Conservation (phyloP, 2,113 vertebrate genomes). For the Turnix velox region DNA sequence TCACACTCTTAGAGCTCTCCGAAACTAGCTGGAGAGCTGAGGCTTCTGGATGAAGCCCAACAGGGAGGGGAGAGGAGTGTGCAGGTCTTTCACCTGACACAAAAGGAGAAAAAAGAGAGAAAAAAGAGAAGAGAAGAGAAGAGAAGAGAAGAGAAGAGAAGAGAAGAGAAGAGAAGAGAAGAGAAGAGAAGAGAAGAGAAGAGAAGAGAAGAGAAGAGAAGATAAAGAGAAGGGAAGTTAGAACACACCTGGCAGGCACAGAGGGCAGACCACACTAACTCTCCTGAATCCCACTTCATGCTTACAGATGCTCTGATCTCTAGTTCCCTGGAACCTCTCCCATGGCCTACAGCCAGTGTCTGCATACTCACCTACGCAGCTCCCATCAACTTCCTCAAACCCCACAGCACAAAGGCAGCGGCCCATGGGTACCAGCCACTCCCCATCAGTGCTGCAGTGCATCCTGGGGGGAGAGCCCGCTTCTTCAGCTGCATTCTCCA, state of each 20-base stretch:
- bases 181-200: background rate
- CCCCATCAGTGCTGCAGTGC: slow-evolving; percentile 74
- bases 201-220: background rate
- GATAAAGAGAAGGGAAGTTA: background rate
- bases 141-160: background rate
- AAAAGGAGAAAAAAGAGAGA: background rate
- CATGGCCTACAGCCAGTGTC: slow-evolving; percentile 9
- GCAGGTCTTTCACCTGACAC: slow-evolving; percentile 16
- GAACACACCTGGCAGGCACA: background rate
- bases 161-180: background rate
- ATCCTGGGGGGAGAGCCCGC: slow-evolving; percentile 61
- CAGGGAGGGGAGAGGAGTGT: slow-evolving; percentile 34
- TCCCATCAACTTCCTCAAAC: slow-evolving; percentile 64
- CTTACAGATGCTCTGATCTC: slow-evolving; percentile 22
- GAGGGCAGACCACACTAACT: background rate
- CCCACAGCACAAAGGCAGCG: slow-evolving; percentile 71
- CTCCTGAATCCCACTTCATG: background rate
- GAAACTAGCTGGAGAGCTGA: slow-evolving; percentile 32
- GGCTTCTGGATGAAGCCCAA: slow-evolving; percentile 45
- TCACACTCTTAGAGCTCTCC: slow-evolving; percentile 11
- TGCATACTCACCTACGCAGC: slow-evolving; percentile 64
- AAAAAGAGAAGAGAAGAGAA: background rate
- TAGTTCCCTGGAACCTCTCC: background rate
- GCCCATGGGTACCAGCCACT: slow-evolving; percentile 76
- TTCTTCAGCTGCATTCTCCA: slow-evolving; percentile 53